Conservation (phyloP, 2,113 vertebrate genomes). For the Tetrax tetrax region DNA sequence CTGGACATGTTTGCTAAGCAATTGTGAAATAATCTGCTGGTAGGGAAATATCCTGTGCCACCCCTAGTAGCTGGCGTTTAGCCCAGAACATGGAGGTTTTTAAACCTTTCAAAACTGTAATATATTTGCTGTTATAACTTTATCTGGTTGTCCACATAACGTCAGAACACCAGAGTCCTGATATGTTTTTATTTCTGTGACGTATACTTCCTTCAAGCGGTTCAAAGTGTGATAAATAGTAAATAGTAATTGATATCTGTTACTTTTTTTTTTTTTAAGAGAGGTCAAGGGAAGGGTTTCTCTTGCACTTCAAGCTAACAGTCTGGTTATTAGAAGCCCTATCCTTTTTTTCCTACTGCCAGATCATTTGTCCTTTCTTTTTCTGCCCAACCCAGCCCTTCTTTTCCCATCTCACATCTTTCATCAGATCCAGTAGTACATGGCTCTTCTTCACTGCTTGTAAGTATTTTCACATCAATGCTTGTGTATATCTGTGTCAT, state of each 20-base stretch:
- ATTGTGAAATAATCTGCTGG: not conserved
- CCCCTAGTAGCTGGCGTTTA: not conserved
- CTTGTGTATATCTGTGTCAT: not conserved
- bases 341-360: not conserved
- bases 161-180: not conserved
- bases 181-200: not conserved
- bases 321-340: not conserved
- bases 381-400: not conserved
- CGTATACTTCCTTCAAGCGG: not conserved
- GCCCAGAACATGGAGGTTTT: not conserved
- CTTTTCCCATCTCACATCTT: not conserved
- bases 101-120: not conserved
- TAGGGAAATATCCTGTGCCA: not conserved
- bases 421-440: not conserved
- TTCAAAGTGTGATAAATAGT: not conserved
- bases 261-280: not conserved
- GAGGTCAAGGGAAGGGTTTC: not conserved
- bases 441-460: not conserved
- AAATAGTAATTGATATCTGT: not conserved
- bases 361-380: not conserved
- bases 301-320: not conserved
- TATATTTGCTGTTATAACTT: not conserved
- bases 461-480: rapidly evolving
- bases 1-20: not conserved
- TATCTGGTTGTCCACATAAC: not conserved